phyloP scores from a whole-genome alignment of 92 coral and sea anemone genomes.

The Metridium senile region DNA sequence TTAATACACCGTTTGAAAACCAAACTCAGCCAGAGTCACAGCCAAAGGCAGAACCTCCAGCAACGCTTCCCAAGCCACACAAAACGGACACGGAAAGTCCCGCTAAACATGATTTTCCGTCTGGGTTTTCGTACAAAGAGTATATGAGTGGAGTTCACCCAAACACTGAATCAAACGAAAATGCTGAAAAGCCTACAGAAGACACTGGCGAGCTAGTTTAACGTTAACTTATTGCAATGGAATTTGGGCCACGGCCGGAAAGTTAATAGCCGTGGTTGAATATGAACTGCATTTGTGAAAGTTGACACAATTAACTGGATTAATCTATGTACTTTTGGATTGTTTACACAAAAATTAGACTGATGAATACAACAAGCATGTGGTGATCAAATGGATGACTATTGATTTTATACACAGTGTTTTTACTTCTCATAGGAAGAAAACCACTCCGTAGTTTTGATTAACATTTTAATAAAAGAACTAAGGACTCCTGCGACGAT shows the following conservation, averaged over 20 bases:
- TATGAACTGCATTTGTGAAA: not conserved
- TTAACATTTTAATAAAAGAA: not conserved
- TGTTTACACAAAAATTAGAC: not conserved
- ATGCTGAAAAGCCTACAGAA: not conserved
- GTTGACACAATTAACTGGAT: not conserved
- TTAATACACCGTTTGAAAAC: not conserved
- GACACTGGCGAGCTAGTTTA: slow-evolving; percentile 19
- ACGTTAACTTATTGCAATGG: not conserved
- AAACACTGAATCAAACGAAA: not conserved
- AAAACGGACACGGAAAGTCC: not conserved
- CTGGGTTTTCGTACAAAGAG: slow-evolving; percentile 31
- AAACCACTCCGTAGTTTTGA: not conserved
- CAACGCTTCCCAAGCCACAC: slow-evolving; percentile 16
- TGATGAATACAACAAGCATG: not conserved
- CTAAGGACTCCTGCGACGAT: not conserved
- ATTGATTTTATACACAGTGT: not conserved
- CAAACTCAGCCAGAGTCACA: not conserved
- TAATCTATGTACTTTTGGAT: not conserved
- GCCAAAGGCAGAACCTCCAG: slow-evolving; percentile 3
- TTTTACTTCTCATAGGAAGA: not conserved
- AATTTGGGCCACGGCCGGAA: not conserved
- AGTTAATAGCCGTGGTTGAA: not conserved
- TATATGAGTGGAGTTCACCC: slow-evolving; percentile 38
- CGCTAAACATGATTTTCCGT: not conserved
- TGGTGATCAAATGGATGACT: not conserved